A percentile compares a stretch with the other conserved stretches of the same genome.
Conservation (phyloP, 2,888 invertebrate genomes). For the Platerodrilus igneus region DNA sequence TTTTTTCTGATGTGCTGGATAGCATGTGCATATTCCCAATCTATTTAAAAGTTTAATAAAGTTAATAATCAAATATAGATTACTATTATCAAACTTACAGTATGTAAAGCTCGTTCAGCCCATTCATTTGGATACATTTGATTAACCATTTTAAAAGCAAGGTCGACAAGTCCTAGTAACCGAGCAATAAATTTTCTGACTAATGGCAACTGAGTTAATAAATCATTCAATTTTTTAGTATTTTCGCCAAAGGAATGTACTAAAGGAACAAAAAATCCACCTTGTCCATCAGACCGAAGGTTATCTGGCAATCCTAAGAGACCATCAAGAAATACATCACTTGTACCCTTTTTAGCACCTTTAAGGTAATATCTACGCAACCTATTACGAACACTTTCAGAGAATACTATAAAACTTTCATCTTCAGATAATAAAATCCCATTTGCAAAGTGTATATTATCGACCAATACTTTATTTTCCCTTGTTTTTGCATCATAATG, state of each 20-base stretch:
- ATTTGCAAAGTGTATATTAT: slow-evolving; percentile 81
- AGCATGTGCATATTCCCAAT: too few relatives aligned
- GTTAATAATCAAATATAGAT: too few relatives aligned
- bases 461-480: slow-evolving; percentile 68
- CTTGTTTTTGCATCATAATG: slow-evolving; percentile 75
- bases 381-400: slow-evolving; percentile 64
- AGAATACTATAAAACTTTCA: slow-evolving; percentile 74
- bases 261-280: slow-evolving; percentile 64
- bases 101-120: slow-evolving; percentile 58
- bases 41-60: too few relatives aligned
- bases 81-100: slow-evolving; percentile 54
- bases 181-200: slow-evolving; percentile 63
- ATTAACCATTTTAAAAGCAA: slow-evolving; percentile 61
- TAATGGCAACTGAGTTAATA: slow-evolving; percentile 59
- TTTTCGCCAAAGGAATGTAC: slow-evolving; percentile 53
- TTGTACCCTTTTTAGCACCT: slow-evolving; percentile 74
- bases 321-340: slow-evolving; percentile 76
- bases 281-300: slow-evolving; percentile 51
- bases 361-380: slow-evolving; percentile 74
- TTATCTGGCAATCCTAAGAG: slow-evolving; percentile 75
- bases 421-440: slow-evolving; percentile 78
- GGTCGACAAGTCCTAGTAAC: slow-evolving; percentile 55
- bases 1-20: too few relatives aligned
- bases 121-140: slow-evolving; percentile 62
- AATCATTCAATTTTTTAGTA: slow-evolving; percentile 53